Percentiles rank a stretch among this genome's conserved stretches.
phyloP scores from a whole-genome alignment of 2,888 invertebrate species.

The Pachliopta kotzebuea region DNA sequence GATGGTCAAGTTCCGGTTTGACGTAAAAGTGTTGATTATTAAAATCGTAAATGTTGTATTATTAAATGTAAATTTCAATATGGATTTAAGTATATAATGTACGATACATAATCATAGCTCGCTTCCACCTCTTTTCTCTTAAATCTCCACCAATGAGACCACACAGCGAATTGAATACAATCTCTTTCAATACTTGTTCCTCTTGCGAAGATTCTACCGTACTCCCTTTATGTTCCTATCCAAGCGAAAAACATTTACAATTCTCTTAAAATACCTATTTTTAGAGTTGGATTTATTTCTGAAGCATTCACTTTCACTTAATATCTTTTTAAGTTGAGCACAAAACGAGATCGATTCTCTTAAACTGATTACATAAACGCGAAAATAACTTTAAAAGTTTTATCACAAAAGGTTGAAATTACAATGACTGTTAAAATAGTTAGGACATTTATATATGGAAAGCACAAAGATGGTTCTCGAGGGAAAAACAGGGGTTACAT shows the following conservation, averaged over 20 bases:
- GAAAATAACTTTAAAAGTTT: conserved; percentile 36
- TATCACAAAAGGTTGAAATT: conserved; percentile 36
- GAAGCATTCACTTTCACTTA: conserved; percentile 38
- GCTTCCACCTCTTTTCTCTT: conserved; percentile 38
- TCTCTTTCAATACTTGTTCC: conserved; percentile 56
- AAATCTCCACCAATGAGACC: conserved; percentile 56
- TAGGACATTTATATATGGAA: conserved; percentile 74
- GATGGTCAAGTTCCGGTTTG: too few relatives aligned
- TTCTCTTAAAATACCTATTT: background rate
- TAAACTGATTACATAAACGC: conserved; percentile 40
- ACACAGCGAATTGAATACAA: conserved; percentile 46
- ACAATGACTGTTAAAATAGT: conserved; percentile 43
- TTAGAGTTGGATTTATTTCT: conserved; percentile 37
- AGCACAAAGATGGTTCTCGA: conserved; percentile 77
- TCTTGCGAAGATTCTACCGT: conserved; percentile 60
- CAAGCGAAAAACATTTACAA: conserved; percentile 38
- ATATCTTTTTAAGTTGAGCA: conserved; percentile 39
- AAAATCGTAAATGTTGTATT: too few relatives aligned
- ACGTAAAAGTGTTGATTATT: too few relatives aligned
- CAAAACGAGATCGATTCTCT: conserved; percentile 76
- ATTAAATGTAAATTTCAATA: too few relatives aligned
- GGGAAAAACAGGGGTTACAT: conserved; percentile 61
- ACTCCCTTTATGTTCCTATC: conserved; percentile 48
- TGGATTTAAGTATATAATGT: background rate
- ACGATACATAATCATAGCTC: background rate